Conservation (phyloP, 2,797 vertebrate species). For the Bradypodion ventrale region DNA sequence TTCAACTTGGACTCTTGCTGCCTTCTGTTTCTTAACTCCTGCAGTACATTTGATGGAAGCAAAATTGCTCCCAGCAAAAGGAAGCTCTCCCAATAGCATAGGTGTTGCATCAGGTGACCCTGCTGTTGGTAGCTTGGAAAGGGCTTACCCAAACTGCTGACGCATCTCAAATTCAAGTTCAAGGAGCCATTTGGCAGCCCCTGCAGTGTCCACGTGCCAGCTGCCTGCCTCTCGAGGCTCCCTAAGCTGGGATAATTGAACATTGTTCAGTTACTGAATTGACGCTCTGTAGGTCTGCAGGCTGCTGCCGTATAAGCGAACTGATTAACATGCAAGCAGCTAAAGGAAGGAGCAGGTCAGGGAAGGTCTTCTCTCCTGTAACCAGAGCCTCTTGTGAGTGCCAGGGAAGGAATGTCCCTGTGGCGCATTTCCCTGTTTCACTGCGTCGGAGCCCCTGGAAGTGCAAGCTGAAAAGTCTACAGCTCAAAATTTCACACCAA, state of each 20-base stretch:
- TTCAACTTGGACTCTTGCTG: no score
- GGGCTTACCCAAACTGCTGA: conserved; percentile 39
- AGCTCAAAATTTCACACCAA: not conserved
- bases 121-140: rapidly evolving
- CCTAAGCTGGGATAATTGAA: conserved; percentile 45
- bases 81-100: no score
- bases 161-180: conserved; percentile 35
- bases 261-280: conserved; percentile 64
- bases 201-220: conserved; percentile 15
- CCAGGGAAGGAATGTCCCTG: not conserved
- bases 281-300: conserved; percentile 36
- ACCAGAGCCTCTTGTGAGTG: rapidly evolving
- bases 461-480: not conserved
- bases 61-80: not conserved
- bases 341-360: conserved; percentile 39
- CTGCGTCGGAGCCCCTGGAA: not conserved
- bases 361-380: conserved; percentile 23
- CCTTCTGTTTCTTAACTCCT: no score
- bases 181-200: conserved; percentile 48
- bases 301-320: not conserved
- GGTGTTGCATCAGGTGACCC: not conserved
- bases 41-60: rapidly evolving
- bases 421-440: not conserved
- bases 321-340: conserved; percentile 52
- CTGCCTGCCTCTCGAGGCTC: conserved; percentile 40